Base-by-base conservation (phyloP, 2,888 invertebrate genomes). In the Lasioglossum malachurum region DNA sequence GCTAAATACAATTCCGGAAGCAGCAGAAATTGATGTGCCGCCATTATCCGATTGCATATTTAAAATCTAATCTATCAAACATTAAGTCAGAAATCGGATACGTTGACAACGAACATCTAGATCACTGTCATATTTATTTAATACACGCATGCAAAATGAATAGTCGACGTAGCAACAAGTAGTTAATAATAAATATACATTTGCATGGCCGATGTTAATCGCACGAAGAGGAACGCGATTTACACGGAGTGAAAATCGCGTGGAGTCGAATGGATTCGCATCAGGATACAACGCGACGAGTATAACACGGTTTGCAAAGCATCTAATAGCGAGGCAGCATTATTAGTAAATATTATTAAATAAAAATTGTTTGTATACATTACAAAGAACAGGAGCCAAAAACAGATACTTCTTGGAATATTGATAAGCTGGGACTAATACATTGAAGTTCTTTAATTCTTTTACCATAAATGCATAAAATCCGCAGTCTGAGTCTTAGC, bases 321-420 rank as follows among this genome's bases (percentile, higher is more conserved):
- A 75, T 78, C 82, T 77, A 46, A 74, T 31, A 53, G 23, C 38
- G 10, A 27, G 27, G 31, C 1, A 19, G 38, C 19, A 69, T 75
- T 77, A 82, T 82, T 75, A 78, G 72, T 83, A 82, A 83, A 84
- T 41, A 83, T 83, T 79, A 79, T 79, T 46, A 46, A 19, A 16
- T 5, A 46, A 46, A 46, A 5, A 16, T 16, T 5, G 4, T 46
- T 46, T 5, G 4, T 76, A 74, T 49, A 49, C 23, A 49, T 44
- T 14, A 4, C 44, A 44, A 14, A 14, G 44, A 14, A 14, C 44
- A 44, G 44, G 4, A 12, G 44, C 0, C 3, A 14, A 44, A 14
- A 44, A 12, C 44, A 14, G 14, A 44, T 4, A 44, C 12, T 44
- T 44, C 12, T 44, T 44, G 0, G 44, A 44, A 44, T 44, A 44